Conservation (phyloP, 2,113 vertebrate species). For the Ranitomeya imitator region DNA sequence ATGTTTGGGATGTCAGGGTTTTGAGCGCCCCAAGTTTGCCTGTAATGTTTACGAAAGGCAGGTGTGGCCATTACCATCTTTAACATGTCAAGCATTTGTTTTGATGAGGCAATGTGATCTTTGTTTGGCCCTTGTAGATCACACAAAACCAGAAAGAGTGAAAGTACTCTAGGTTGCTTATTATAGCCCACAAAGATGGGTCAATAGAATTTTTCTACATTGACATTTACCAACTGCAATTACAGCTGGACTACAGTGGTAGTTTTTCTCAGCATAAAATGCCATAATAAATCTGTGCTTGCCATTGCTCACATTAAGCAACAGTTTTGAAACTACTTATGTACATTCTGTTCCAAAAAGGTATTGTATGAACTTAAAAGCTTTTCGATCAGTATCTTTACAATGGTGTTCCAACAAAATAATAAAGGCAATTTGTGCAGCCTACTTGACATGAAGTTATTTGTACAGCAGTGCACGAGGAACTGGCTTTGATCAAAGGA, state of each 20-base stretch:
- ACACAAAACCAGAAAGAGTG: background rate
- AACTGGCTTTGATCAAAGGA: conserved; percentile 10
- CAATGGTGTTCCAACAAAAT: conserved; percentile 7
- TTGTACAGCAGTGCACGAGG: background rate
- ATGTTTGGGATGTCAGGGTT: too few species aligned
- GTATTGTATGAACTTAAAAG: background rate
- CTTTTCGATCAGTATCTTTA: conserved; percentile 2
- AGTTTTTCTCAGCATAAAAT: background rate
- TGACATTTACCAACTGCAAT: background rate
- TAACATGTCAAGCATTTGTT: too few species aligned
- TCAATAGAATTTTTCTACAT: background rate
- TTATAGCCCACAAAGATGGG: background rate
- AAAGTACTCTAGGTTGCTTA: background rate
- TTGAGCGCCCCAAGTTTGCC: too few species aligned
- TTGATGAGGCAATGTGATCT: too few species aligned
- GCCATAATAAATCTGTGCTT: background rate
- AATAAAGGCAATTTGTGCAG: conserved; percentile 31
- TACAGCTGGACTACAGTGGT: background rate
- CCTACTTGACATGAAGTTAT: background rate
- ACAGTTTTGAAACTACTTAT: background rate
- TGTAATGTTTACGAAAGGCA: too few species aligned
- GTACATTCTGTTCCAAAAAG: background rate
- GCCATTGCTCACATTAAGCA: background rate
- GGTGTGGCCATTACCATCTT: too few species aligned
- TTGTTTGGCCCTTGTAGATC: too few species aligned